Evolutionary conservation across 2,888 invertebrate genomes (phyloP), one percentile per base, ranked within the genome.

Genomic region (Xanthorhoe designata): DNA sequence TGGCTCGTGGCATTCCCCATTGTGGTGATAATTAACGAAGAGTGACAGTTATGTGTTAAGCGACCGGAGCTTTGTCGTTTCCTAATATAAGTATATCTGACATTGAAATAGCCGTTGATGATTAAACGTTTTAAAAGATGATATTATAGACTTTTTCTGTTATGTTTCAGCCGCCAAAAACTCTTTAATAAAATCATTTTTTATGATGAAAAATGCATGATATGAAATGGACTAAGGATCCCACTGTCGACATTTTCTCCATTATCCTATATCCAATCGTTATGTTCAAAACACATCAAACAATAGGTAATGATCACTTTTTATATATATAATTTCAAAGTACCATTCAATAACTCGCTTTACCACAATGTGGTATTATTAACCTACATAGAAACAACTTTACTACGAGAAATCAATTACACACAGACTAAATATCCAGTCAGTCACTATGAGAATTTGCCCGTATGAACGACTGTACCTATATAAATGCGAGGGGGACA

Each of bases 41-140:
- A 82, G 76, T 80, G 83, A 81, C 81, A 83, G 74, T 81, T 78
- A 82, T 80, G 78, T 71, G 75, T 70, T 69, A 66, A 69, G 66
- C 61, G 75, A 72, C 72, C 72, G 73, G 70, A 75, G 75, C 70
- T 77, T 76, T 74, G 79, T 76, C 72, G 75, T 78, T 81, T 81
- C 78, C 79, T 79, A 75, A 80, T 79, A 80, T 75, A 77, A 74
- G 68, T 45, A 70, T 51, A 63, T 68, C 66, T 70, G 69, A 69
- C 64, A 58, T 60, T 66, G 63, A 62, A 65, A 54, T 45, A 29
- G 53, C 57, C 54, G 61, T 59, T 42, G 47, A 50, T 19, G 65
- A 60, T 64, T 61, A 50, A 63, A 60, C 53, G 54, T 58, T 17
- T 49, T 19, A 51, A 49, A 35, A 50, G 18, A 50, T n/a, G 0